Base-by-base conservation (phyloP, 2,888 invertebrate species). In the Heliconius hortense region DNA sequence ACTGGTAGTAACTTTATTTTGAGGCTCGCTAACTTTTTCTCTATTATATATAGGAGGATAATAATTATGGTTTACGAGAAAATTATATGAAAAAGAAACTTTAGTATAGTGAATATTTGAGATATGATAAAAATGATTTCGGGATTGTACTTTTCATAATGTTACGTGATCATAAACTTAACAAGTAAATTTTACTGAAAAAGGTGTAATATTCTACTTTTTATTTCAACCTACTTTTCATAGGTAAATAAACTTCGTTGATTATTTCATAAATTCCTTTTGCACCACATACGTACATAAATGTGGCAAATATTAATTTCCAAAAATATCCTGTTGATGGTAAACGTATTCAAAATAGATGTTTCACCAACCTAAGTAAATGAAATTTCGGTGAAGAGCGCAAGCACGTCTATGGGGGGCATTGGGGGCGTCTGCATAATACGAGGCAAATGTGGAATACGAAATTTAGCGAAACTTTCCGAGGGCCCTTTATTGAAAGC, bases 301-400 rank as follows among this genome's bases (percentile, higher is more conserved):
- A 24, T 60, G 18, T 35, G 4, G 21, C 15, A 67, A 39, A 71
- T 85, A 86, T 89, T 87, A 86, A 89, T 88, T 85, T 85, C 81
- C 77, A 72, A 26, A 68, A 69, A 43, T 74, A 73, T 75, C 56
- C 11, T 59, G 53, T 66, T 82, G 80, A 82, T 83, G 83, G 81
- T 83, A 86, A 88, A 88, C 88, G 77, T 82, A 88, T 90, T 89
- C 86, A 88, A 87, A 31, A 90, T 85, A 83, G 81, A 80, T 86
- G 86, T 87, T 87, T 83, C 83, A 82, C 81, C 78, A 80, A 81
- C 87, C 88, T 88, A 88, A 88, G 87, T 85, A 89, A 91, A 91
- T 90, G 85, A 82, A 84, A 82, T 81, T 82, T 80, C 66, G 59
- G 79, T 72, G 76, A 85, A 87, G 82, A 81, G 80, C 81, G 79